These are phyloP conservation scores for Ceratosolen fusciceps DNA, from an alignment of 1,140 invertebrate genomes.

Conservation along the genomic window DNA sequence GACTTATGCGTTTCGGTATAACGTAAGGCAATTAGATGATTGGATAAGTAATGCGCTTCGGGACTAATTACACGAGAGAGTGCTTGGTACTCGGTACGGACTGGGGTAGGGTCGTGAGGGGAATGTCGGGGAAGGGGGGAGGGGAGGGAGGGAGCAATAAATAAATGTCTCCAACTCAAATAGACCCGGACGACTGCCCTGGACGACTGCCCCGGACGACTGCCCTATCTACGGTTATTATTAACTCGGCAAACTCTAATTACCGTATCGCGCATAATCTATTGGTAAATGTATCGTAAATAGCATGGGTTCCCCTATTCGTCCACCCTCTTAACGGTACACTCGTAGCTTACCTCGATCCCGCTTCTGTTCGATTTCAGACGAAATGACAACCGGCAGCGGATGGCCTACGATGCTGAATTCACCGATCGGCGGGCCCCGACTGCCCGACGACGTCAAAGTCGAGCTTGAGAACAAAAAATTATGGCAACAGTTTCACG, in stretches of 20 bases:
- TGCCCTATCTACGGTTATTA: not conserved
- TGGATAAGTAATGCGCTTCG: constrained; percentile 9
- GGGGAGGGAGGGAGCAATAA: constrained; percentile 22
- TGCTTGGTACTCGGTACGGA: too few relatives aligned
- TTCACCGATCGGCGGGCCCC: constrained; percentile 29
- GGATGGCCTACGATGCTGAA: constrained; percentile 44
- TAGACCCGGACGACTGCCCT: not conserved
- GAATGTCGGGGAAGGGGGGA: too few relatives aligned
- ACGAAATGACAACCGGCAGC: constrained; percentile 32
- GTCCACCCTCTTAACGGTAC: not conserved
- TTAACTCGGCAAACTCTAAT: not conserved
- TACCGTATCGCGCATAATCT: not conserved
- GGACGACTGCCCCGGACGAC: too few relatives aligned
- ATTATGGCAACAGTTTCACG: constrained; percentile 76
- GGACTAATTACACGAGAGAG: constrained; percentile 18
- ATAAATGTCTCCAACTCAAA: constrained; percentile 4
- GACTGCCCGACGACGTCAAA: constrained; percentile 50
- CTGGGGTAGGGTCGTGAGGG: too few relatives aligned
- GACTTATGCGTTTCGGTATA: constrained; percentile 15
- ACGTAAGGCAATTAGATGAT: constrained; percentile 22
- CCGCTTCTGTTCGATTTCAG: constrained; percentile 45
- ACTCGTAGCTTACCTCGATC: not conserved
- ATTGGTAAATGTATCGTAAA: constrained; percentile 14
- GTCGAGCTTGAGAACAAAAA: constrained; percentile 65
- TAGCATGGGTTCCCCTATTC: not conserved